Percentiles rank a stretch among this genome's conserved stretches.
phyloP scores from a whole-genome alignment of 2,113 vertebrate genomes.

The Leptobrachium ailaonicum region DNA sequence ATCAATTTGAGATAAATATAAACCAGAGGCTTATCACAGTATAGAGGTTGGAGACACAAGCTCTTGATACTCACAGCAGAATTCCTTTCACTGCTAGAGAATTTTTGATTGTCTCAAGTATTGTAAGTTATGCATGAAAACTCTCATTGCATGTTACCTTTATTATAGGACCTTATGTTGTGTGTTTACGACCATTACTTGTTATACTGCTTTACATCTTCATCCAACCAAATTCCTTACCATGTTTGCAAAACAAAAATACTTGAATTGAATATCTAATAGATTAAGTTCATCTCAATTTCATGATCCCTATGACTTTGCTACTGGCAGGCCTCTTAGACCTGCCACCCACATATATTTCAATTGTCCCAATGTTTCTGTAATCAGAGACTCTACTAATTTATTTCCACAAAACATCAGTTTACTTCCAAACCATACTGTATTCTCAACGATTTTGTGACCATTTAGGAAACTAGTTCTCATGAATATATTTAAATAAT shows the following conservation, averaged over 20 bases:
- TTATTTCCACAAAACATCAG: too few relatives aligned
- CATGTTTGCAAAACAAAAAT: too few relatives aligned
- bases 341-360: conserved; percentile 30
- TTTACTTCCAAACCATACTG: too few relatives aligned
- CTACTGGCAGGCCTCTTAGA: conserved; percentile 41
- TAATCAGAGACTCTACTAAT: too few relatives aligned
- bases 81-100: background rate
- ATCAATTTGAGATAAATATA: too few relatives aligned
- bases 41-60: background rate
- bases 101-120: background rate
- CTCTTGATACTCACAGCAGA: background rate
- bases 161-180: background rate
- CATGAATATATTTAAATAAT: too few relatives aligned
- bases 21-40: background rate
- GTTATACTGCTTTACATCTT: background rate
- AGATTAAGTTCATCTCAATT: conserved; percentile 7
- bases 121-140: background rate
- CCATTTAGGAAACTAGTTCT: too few relatives aligned
- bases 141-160: background rate
- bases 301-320: conserved; percentile 12
- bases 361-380: too few relatives aligned
- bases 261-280: background rate
- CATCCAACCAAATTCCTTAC: too few relatives aligned
- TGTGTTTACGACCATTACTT: background rate
- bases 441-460: too few relatives aligned